phyloP scores from a whole-genome alignment of 2,888 invertebrate species.

The Rotaria macrura region DNA sequence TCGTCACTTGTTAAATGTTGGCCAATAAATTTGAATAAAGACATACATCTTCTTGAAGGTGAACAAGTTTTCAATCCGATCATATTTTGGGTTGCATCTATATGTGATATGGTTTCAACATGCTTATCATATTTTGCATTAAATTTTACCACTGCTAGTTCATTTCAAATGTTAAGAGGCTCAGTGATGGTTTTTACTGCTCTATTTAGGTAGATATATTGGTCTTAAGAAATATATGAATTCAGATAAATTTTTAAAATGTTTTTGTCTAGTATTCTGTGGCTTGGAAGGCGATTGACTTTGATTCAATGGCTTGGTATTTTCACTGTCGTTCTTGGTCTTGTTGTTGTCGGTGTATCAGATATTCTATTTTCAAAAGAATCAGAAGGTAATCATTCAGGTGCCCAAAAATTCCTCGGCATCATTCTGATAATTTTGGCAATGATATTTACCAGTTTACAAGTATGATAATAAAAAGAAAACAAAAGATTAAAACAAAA shows the following conservation, averaged over 20 bases:
- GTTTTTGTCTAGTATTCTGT: not conserved
- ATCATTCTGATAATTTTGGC: slow-evolving; percentile 57
- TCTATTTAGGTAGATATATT: not conserved
- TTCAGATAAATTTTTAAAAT: too few relatives aligned
- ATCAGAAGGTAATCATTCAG: not conserved
- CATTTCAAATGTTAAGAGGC: slow-evolving; percentile 90
- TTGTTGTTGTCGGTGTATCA: slow-evolving; percentile 47
- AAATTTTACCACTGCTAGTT: slow-evolving; percentile 78
- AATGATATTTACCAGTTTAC: slow-evolving; percentile 69
- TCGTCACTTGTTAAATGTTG: not conserved
- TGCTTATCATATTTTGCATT: slow-evolving; percentile 81
- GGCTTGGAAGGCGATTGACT: not conserved
- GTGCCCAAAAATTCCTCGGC: slow-evolving; percentile 43
- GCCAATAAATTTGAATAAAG: not conserved
- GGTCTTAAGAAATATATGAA: too few relatives aligned
- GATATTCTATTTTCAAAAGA: slow-evolving; percentile 40
- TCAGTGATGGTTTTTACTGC: slow-evolving; percentile 5
- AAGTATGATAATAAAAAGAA: slow-evolving; percentile 61
- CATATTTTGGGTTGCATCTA: slow-evolving; percentile 70
- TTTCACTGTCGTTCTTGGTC: slow-evolving; percentile 45
- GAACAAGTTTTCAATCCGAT: slow-evolving; percentile 63
- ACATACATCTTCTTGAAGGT: slow-evolving; percentile 34
- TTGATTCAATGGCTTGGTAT: slow-evolving; percentile 48
- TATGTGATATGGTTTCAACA: slow-evolving; percentile 77
- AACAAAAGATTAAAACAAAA: too few relatives aligned